Evolutionary conservation across 2,888 invertebrate genomes (phyloP).

Genomic region (Calameuta pallipes): DNA sequence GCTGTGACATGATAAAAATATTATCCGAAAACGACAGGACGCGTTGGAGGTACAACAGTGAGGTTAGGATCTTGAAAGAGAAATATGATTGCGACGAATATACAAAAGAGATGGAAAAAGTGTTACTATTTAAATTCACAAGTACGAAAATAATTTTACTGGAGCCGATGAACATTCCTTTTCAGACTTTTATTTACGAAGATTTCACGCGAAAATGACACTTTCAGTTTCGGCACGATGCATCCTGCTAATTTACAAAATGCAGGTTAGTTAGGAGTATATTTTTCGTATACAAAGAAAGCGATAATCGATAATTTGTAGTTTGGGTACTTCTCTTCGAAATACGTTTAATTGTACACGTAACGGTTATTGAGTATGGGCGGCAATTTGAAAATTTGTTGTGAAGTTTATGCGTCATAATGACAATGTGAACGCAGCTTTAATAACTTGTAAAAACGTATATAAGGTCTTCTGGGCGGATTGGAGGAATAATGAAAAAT

Average conservation of each 20-base stretch:
- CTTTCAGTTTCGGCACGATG: slow-evolving; percentile 2
- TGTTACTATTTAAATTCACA: not conserved
- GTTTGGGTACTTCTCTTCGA: not conserved
- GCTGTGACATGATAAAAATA: not conserved
- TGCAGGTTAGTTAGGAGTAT: not conserved
- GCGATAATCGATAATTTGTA: slow-evolving; percentile 26
- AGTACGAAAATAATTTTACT: not conserved
- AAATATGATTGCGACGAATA: not conserved
- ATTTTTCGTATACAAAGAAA: slow-evolving; percentile 10
- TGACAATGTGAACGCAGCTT: not conserved
- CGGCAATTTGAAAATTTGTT: not conserved
- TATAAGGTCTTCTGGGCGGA: not conserved
- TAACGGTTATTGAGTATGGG: not conserved
- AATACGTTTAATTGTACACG: not conserved
- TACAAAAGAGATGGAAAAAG: not conserved
- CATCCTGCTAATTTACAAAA: slow-evolving; percentile 11
- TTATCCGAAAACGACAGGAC: not conserved
- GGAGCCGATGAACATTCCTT: not conserved
- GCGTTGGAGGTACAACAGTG: not conserved
- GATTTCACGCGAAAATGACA: not conserved
- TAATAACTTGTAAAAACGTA: not conserved
- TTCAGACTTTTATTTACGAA: not conserved
- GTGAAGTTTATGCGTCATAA: not conserved
- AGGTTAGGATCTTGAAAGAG: not conserved
- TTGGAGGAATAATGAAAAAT: not conserved